These are phyloP conservation scores for Adela reaumurella DNA, from an alignment of 2,888 invertebrate species.

Conservation along the genomic window DNA sequence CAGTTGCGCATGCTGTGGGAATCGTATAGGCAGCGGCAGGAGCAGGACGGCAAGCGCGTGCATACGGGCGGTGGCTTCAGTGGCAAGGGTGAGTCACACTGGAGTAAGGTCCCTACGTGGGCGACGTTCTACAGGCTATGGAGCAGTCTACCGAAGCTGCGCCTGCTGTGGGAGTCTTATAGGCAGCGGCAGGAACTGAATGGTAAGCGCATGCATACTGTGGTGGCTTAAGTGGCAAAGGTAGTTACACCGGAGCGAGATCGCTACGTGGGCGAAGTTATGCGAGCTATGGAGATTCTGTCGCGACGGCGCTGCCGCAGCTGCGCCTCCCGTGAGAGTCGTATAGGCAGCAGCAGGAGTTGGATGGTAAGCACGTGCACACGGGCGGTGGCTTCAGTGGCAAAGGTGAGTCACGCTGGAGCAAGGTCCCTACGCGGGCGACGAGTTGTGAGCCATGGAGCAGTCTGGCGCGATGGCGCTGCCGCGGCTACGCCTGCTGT, in stretches of 20 bases:
- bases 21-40: slow-evolving; percentile 82
- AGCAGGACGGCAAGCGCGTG: slow-evolving; percentile 88
- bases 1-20: slow-evolving; percentile 82
- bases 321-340: slow-evolving; percentile 79
- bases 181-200: slow-evolving; percentile 88
- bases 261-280: slow-evolving; percentile 87
- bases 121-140: slow-evolving; percentile 88
- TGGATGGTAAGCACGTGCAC: slow-evolving; percentile 88
- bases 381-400: slow-evolving; percentile 93
- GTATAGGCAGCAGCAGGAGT: slow-evolving; percentile 86
- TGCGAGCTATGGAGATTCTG: slow-evolving; percentile 89
- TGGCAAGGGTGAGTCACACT: slow-evolving; percentile 78
- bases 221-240: slow-evolving; percentile 93
- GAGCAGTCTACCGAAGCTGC: slow-evolving; percentile 82
- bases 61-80: slow-evolving; percentile 92
- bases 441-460: slow-evolving; percentile 89
- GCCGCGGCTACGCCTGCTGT: slow-evolving; percentile 71
- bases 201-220: slow-evolving; percentile 89
- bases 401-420: slow-evolving; percentile 78
- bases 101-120: slow-evolving; percentile 91
- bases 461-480: no score
- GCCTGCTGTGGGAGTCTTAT: slow-evolving; percentile 82
- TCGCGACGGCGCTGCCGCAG: slow-evolving; percentile 70
- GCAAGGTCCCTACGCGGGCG: slow-evolving; percentile 91
- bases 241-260: slow-evolving; percentile 88